These are phyloP conservation scores for Diarsia mendica DNA, from an alignment of 2,888 invertebrate genomes.

Conservation along the genomic window DNA sequence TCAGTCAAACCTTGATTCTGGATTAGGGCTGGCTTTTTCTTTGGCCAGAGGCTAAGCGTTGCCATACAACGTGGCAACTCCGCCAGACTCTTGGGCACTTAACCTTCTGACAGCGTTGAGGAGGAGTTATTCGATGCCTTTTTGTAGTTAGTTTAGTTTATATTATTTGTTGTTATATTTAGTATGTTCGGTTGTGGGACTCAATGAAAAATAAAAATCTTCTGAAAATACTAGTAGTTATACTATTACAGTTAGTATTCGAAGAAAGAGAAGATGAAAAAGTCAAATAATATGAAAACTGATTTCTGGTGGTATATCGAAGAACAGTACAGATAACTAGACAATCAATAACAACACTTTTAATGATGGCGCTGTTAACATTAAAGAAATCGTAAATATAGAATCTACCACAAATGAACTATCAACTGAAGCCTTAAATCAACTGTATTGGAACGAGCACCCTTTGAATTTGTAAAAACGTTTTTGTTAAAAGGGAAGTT, in stretches of 20 bases:
- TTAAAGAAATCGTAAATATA: conserved; percentile 42
- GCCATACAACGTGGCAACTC: too few relatives aligned
- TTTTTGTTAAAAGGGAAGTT: conserved; percentile 47
- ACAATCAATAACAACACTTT: conserved; percentile 12
- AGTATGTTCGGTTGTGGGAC: too few relatives aligned
- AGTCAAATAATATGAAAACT: not conserved
- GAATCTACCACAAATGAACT: conserved; percentile 45
- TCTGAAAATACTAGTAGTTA: too few relatives aligned
- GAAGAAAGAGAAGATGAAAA: not conserved
- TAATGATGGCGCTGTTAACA: conserved; percentile 2
- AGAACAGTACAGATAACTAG: conserved; percentile 3
- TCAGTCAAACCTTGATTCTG: not conserved
- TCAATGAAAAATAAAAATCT: too few relatives aligned
- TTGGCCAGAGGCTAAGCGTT: too few relatives aligned
- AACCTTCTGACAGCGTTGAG: too few relatives aligned
- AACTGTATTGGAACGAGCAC: conserved; percentile 22
- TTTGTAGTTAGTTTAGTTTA: too few relatives aligned
- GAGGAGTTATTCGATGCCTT: too few relatives aligned
- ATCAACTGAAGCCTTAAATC: conserved; percentile 36
- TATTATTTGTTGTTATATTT: too few relatives aligned
- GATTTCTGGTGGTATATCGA: not conserved
- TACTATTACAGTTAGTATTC: not conserved
- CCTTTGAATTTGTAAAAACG: conserved; percentile 23
- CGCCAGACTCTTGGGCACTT: too few relatives aligned
- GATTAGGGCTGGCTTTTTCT: too few relatives aligned